phyloP scores from a whole-genome alignment of 2,888 invertebrate species.

The Hololepta plana region DNA sequence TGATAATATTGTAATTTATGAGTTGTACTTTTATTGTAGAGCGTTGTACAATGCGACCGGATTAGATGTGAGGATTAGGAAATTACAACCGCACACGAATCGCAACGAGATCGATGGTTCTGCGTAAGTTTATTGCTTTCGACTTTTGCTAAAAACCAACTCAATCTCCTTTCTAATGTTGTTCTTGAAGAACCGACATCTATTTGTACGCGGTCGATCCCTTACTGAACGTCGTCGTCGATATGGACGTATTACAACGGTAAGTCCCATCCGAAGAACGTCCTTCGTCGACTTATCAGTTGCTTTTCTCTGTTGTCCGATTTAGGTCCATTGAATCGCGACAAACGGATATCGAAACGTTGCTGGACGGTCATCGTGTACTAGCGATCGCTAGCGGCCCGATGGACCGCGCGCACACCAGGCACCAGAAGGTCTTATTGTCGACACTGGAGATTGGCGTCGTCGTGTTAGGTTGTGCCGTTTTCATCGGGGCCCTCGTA shows the following conservation, averaged over 20 bases:
- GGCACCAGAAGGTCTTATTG: slow-evolving; percentile 27
- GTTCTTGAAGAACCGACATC: slow-evolving; percentile 55
- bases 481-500: slow-evolving; percentile 63
- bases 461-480: slow-evolving; percentile 60
- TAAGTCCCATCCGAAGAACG: slow-evolving; percentile 27
- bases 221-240: slow-evolving; percentile 59
- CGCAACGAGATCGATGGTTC: slow-evolving; percentile 42
- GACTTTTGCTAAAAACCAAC: background rate
- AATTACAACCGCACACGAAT: slow-evolving; percentile 58
- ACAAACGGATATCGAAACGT: slow-evolving; percentile 40
- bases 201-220: slow-evolving; percentile 76
- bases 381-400: slow-evolving; percentile 39
- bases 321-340: slow-evolving; percentile 42
- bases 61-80: slow-evolving; percentile 57
- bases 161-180: slow-evolving; percentile 1
- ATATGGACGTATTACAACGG: slow-evolving; percentile 63
- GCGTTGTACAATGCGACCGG: slow-evolving; percentile 57
- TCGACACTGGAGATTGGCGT: slow-evolving; percentile 66
- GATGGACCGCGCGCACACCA: slow-evolving; percentile 21
- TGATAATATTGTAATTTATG: background rate
- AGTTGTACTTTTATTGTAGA: slow-evolving; percentile 19
- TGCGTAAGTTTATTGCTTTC: slow-evolving; percentile 38
- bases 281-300: slow-evolving; percentile 1
- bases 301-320: slow-evolving; percentile 7
- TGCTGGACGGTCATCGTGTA: slow-evolving; percentile 43